Base-by-base conservation (phyloP, 2,797 vertebrate genomes). In the Eulemur coronatus region DNA sequence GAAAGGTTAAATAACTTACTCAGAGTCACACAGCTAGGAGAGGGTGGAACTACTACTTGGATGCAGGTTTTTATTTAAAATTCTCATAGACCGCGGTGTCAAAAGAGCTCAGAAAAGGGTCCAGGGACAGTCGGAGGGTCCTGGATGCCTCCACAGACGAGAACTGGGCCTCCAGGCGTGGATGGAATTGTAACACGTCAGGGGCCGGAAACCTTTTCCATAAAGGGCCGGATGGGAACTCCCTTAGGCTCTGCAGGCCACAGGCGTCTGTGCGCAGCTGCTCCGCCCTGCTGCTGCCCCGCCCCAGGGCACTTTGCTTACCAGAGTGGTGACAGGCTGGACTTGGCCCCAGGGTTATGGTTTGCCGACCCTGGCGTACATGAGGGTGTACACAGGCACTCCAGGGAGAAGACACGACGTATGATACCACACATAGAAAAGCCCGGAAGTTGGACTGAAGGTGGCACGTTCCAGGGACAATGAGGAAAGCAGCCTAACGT, bases 251-350 rank as follows among this genome's bases (percentile, higher is more conserved):
- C 50, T 80, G 46, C 5, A 30, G 38, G 26, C 30, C 33, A 43
- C 11, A 1, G 4, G 52, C 30, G 4, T 18, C 65, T 59, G n/a
- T 12, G 0, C 1, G 20, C 22, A 38, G 12, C 38, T 33, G 1
- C 28, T 80, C 11, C 20, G 2, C 17, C 46, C 38, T 30, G 9
- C 63, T 67, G n/a, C 8, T 81, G 50, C 50, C 50, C 48, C 14
- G 1, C 17, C 48, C 50, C 50, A 52, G 50, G 17, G 17, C 15
- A 52, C 15, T 52, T 4, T 17, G 18, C 15, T 52, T 52, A 26
- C 57, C 22, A 59, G 24, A 4, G 9, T 10, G 10, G 57, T 43
- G 3, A 41, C 41, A 12, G 2, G 30, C 59, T 73, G 33, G 46
- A 46, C 76, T 72, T 46, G 75, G 35, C 26, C 57, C 30, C 35